A percentile compares a stretch with the other conserved stretches of the same genome.
phyloP scores from a whole-genome alignment of 2,888 invertebrate genomes.

The Melanostoma mellinum region DNA sequence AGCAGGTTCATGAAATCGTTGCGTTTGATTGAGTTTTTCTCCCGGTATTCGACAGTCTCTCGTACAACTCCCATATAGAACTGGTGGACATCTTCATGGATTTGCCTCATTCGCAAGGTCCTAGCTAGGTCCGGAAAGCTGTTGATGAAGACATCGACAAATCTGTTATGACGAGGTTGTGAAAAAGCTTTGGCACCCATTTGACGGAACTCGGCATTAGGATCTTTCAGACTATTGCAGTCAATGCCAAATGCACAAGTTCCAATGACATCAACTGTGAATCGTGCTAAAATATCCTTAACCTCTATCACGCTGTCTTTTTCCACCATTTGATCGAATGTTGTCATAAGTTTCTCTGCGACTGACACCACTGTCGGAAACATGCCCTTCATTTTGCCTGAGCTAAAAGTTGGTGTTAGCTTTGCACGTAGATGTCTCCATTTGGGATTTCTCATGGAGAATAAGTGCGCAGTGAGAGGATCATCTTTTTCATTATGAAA shows the following conservation, averaged over 20 bases:
- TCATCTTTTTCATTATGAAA: constrained; percentile 78
- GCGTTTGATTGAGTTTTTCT: constrained; percentile 64
- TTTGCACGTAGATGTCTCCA: constrained; percentile 80
- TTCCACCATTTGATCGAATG: background rate
- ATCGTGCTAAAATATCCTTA: constrained; percentile 81
- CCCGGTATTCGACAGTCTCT: constrained; percentile 67
- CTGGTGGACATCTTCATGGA: background rate
- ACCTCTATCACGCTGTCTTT: constrained; percentile 78
- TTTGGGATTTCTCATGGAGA: constrained; percentile 80
- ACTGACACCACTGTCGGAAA: constrained; percentile 76
- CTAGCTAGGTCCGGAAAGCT: no score
- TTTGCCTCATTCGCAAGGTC: background rate
- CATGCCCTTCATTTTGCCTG: constrained; percentile 77
- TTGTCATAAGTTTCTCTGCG: constrained; percentile 72
- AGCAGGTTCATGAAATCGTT: constrained; percentile 76
- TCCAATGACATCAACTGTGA: constrained; percentile 83
- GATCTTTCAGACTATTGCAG: no score
- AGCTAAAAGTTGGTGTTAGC: constrained; percentile 76
- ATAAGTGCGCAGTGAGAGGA: constrained; percentile 80
- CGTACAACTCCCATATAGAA: constrained; percentile 69
- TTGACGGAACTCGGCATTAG: no score
- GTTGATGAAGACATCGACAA: no score
- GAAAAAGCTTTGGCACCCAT: no score
- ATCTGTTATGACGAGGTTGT: no score
- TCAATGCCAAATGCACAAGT: constrained; percentile 83